Evolutionary conservation across 1,140 invertebrate genomes (phyloP).

Genomic region (Zaprionus camerounensis): DNA sequence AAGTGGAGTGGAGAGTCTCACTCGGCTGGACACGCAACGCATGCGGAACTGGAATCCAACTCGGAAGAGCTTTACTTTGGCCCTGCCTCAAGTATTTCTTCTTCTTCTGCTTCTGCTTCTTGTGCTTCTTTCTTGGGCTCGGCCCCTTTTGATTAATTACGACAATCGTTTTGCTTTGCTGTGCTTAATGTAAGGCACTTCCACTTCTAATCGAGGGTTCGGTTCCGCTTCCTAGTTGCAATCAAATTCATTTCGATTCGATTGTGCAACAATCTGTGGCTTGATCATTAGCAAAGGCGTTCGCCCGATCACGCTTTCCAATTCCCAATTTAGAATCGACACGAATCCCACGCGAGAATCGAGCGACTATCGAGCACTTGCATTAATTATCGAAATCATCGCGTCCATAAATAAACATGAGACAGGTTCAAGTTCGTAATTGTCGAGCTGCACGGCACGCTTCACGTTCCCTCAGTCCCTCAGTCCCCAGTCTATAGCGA

Average conservation of each 20-base stretch:
- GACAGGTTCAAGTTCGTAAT: constrained; percentile 40
- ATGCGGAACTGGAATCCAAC: constrained; percentile 50
- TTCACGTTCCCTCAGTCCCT: constrained; percentile 11
- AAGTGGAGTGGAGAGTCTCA: constrained; percentile 44
- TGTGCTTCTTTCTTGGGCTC: constrained; percentile 26
- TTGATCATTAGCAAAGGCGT: constrained; percentile 33
- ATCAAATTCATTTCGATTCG: constrained; percentile 52
- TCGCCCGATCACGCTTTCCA: background rate
- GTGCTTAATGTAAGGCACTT: constrained; percentile 62
- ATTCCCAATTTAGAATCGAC: constrained; percentile 4
- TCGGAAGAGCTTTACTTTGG: constrained; percentile 48
- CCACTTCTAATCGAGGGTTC: constrained; percentile 12
- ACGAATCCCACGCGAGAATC: constrained; percentile 59
- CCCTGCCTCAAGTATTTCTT: constrained; percentile 15
- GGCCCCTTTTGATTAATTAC: constrained; percentile 65
- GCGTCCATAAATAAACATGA: constrained; percentile 36
- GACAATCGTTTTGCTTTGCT: constrained; percentile 52
- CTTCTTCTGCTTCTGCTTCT: constrained; percentile 2
- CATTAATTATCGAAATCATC: constrained; percentile 31
- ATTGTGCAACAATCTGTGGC: constrained; percentile 66
- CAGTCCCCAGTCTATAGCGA: background rate
- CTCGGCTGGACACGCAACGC: constrained; percentile 49
- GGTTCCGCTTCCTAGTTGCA: constrained; percentile 61
- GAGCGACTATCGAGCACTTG: constrained; percentile 25
- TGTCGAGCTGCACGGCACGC: constrained; percentile 13